Conservation (phyloP, 2,797 vertebrate genomes). For the Australoheros facetus region DNA sequence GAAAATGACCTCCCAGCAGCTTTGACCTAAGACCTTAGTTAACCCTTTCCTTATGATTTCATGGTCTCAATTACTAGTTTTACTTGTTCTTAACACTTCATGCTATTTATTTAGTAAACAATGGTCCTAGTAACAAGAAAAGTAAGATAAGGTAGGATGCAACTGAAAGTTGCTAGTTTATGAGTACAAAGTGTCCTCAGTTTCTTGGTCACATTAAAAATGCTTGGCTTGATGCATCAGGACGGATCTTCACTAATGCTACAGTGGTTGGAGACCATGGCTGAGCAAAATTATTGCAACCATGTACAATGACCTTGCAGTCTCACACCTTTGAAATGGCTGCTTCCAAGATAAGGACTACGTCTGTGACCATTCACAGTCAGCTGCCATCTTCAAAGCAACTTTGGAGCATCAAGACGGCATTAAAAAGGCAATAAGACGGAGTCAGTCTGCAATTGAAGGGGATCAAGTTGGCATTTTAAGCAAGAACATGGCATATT, state of each 20-base stretch:
- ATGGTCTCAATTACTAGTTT: background rate
- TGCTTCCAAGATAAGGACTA: no score
- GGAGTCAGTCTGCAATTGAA: background rate
- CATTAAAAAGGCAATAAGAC: fast-evolving
- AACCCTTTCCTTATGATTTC: background rate
- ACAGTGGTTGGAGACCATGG: no score
- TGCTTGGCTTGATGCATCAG: background rate
- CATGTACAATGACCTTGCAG: no score
- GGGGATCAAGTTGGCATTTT: background rate
- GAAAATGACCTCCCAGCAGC: background rate
- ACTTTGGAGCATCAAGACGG: background rate
- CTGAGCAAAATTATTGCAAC: no score
- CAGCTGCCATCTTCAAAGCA: background rate
- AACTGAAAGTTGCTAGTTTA: background rate
- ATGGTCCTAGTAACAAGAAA: background rate
- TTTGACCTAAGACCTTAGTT: background rate
- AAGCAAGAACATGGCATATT: background rate
- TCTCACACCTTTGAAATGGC: no score
- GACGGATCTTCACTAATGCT: background rate
- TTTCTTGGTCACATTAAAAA: background rate
- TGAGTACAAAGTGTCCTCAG: background rate
- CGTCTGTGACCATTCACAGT: background rate
- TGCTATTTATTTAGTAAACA: background rate
- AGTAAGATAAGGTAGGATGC: no score
- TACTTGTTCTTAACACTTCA: background rate